Evolutionary conservation across 92 coral and sea anemone species (phyloP).

Genomic region (Paramuricea clavata): DNA sequence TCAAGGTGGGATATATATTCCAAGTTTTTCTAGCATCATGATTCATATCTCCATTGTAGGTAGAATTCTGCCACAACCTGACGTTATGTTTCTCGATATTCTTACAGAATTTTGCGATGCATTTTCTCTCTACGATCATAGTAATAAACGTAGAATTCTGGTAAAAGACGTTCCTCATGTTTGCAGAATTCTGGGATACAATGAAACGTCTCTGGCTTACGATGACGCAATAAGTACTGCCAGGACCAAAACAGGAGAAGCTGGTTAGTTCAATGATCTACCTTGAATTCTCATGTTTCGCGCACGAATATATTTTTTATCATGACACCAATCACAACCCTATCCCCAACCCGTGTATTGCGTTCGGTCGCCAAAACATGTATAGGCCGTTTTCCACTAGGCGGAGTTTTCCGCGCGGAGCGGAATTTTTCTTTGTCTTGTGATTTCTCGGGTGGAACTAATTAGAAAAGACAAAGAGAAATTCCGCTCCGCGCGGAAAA

Average conservation of each 20-base stretch:
- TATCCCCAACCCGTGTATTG: too few species aligned
- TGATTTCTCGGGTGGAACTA: too few species aligned
- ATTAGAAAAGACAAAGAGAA: too few species aligned
- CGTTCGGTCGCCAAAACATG: too few species aligned
- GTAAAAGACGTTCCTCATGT: slow-evolving; percentile 28
- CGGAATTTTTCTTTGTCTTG: too few species aligned
- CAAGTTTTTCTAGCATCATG: background rate
- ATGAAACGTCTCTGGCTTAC: slow-evolving; percentile 16
- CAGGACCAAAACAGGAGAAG: slow-evolving; percentile 8
- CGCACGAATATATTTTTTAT: too few species aligned
- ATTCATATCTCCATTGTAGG: background rate
- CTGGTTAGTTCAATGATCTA: slow-evolving; percentile 13
- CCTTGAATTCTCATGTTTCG: too few species aligned
- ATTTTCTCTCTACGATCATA: slow-evolving; percentile 16
- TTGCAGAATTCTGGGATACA: slow-evolving; percentile 38
- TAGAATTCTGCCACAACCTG: background rate
- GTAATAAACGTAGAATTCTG: slow-evolving; percentile 22
- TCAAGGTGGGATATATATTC: slow-evolving; percentile 12
- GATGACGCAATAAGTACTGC: slow-evolving; percentile 42
- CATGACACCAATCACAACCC: too few species aligned
- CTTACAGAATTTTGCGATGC: slow-evolving; percentile 31
- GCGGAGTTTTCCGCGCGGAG: too few species aligned
- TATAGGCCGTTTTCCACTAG: too few species aligned
- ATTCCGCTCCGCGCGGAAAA: too few species aligned
- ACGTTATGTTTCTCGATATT: background rate